phyloP scores from a whole-genome alignment of 2,888 invertebrate genomes.

The Lasioglossum marginatum region DNA sequence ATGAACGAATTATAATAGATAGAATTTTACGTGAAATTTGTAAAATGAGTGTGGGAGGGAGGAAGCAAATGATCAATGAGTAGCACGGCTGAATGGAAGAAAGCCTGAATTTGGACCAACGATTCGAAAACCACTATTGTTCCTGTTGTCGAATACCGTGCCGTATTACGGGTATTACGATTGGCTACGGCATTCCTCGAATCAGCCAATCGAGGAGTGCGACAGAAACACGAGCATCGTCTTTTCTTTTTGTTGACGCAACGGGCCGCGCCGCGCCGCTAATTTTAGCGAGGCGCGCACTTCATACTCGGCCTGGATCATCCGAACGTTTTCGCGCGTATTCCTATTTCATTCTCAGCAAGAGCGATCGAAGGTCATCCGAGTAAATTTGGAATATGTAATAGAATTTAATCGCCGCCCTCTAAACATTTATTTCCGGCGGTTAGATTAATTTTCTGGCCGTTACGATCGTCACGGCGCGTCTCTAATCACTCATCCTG shows the following conservation, averaged over 20 bases:
- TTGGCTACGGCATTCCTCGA: slow-evolving; percentile 64
- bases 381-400: slow-evolving; percentile 53
- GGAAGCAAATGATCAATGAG: slow-evolving; percentile 21
- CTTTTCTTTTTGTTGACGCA: slow-evolving; percentile 77
- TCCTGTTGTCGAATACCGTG: slow-evolving; percentile 46
- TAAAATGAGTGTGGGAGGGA: too few species aligned
- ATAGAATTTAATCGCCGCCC: slow-evolving; percentile 42
- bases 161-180: slow-evolving; percentile 55
- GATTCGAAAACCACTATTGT: slow-evolving; percentile 40
- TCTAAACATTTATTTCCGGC: slow-evolving; percentile 31
- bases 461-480: background rate
- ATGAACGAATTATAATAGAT: background rate
- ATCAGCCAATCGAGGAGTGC: slow-evolving; percentile 70
- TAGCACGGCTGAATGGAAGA: slow-evolving; percentile 23
- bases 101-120: slow-evolving; percentile 37
- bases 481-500: background rate
- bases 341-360: slow-evolving; percentile 68
- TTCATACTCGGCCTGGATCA: slow-evolving; percentile 74
- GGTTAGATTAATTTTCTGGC: slow-evolving; percentile 15
- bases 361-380: slow-evolving; percentile 67
- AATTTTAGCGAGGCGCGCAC: slow-evolving; percentile 74
- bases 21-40: background rate
- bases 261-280: slow-evolving; percentile 57
- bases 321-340: slow-evolving; percentile 66
- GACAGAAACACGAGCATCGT: slow-evolving; percentile 72